These are phyloP conservation scores for Grammomys surdaster DNA, from an alignment of 2,113 vertebrate species.

Conservation along the genomic window DNA sequence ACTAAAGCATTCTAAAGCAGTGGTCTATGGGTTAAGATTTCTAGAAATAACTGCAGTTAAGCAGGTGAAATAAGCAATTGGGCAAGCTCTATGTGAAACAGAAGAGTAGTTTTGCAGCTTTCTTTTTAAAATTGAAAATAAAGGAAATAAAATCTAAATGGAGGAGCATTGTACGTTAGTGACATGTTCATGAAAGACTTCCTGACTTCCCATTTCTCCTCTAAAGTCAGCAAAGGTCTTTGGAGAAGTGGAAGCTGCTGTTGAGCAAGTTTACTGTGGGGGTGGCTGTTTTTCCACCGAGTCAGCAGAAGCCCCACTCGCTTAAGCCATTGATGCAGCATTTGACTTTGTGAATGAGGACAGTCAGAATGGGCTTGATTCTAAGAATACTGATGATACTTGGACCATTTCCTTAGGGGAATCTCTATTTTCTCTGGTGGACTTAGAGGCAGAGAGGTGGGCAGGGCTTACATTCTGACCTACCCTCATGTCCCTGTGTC, in stretches of 20 bases:
- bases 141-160: slow-evolving; percentile 8
- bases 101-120: not conserved
- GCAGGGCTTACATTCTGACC: not conserved
- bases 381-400: not conserved
- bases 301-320: slow-evolving; percentile 62
- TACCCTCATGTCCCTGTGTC: not conserved
- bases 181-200: slow-evolving; percentile 47
- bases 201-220: slow-evolving; percentile 41
- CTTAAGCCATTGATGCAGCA: not conserved
- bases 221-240: slow-evolving; percentile 6
- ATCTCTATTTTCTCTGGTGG: not conserved
- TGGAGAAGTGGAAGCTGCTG: slow-evolving; percentile 73
- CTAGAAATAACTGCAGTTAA: slow-evolving; percentile 23
- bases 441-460: not conserved
- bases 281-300: slow-evolving; percentile 35
- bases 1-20: slow-evolving; percentile 14
- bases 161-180: not conserved
- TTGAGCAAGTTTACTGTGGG: slow-evolving; percentile 26
- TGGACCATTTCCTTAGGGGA: not conserved
- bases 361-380: not conserved
- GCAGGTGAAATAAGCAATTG: not conserved
- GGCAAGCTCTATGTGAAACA: not conserved
- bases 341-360: slow-evolving; percentile 19
- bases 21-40: not conserved
- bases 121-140: slow-evolving; percentile 43